These are phyloP conservation scores for Ephestia elutella DNA, from an alignment of 1,140 invertebrate species.

Conservation along the genomic window DNA sequence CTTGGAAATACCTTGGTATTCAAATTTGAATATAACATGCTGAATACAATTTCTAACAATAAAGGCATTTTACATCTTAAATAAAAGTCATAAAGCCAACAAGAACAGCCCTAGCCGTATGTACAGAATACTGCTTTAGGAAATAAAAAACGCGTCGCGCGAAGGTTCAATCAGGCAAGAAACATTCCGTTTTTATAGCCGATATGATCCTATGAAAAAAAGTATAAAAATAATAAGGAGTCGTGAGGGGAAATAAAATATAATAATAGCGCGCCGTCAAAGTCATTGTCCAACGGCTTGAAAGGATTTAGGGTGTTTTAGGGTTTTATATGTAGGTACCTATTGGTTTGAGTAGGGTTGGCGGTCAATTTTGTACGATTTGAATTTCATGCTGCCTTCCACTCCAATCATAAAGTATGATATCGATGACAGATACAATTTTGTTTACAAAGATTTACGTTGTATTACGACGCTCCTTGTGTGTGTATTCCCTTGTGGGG, in stretches of 20 bases:
- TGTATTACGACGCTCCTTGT: constrained; percentile 1
- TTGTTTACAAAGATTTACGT: constrained; percentile 58
- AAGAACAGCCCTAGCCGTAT: constrained; percentile 3
- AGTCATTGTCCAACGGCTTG: constrained; percentile 47
- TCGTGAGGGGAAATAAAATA: constrained; percentile 61
- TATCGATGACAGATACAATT: constrained; percentile 63
- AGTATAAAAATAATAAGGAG: constrained; percentile 68
- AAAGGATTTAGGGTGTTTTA: constrained; percentile 48
- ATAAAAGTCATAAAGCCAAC: neutral
- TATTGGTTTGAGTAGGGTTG: constrained; percentile 34
- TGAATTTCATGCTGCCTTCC: constrained; percentile 52
- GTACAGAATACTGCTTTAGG: constrained; percentile 9
- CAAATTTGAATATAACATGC: too few species aligned
- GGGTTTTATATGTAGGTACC: constrained; percentile 31
- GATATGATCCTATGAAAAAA: constrained; percentile 61
- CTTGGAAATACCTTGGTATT: too few species aligned
- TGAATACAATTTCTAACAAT: too few species aligned
- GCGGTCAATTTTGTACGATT: constrained; percentile 48
- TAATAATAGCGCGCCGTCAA: constrained; percentile 47
- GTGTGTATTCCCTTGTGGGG: neutral
- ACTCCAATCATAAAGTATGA: constrained; percentile 54
- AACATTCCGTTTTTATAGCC: constrained; percentile 63
- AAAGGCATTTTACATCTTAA: neutral
- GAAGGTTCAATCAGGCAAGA: constrained; percentile 60
- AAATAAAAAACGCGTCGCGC: constrained; percentile 38